These are phyloP conservation scores for Tragelaphus strepsiceros DNA, from an alignment of 2,113 vertebrate genomes.

Conservation along the genomic window DNA sequence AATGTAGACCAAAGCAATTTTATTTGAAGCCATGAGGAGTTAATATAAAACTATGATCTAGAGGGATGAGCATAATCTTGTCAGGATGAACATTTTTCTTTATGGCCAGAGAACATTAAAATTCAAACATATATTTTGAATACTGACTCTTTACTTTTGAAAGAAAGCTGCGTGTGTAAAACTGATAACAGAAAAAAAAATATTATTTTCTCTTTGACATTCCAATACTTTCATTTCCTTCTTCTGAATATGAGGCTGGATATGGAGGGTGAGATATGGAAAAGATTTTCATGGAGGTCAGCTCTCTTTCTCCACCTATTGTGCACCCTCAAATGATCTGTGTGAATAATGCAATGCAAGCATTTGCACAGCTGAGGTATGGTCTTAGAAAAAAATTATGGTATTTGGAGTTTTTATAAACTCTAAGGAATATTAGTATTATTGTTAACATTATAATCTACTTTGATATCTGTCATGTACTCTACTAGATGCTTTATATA, in stretches of 20 bases:
- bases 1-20: neutral
- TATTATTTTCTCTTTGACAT: slow-evolving; percentile 32
- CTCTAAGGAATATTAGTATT: neutral
- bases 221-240: slow-evolving; percentile 55
- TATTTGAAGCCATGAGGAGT: neutral
- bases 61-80: neutral
- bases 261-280: neutral
- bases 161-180: neutral
- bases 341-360: neutral
- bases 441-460: neutral
- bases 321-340: neutral
- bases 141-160: slow-evolving; percentile 46
- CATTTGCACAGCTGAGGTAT: neutral
- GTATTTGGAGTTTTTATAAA: neutral
- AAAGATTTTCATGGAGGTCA: neutral
- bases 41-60: neutral
- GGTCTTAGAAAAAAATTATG: neutral
- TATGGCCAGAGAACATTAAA: neutral
- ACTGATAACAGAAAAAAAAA: slow-evolving; percentile 27
- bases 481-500: neutral
- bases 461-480: neutral
- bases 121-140: slow-evolving; percentile 25
- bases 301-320: neutral
- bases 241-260: slow-evolving; percentile 33
- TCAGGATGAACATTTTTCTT: slow-evolving; percentile 32